phyloP scores from a whole-genome alignment of 2,113 vertebrate genomes.

The Grallaria varia region DNA sequence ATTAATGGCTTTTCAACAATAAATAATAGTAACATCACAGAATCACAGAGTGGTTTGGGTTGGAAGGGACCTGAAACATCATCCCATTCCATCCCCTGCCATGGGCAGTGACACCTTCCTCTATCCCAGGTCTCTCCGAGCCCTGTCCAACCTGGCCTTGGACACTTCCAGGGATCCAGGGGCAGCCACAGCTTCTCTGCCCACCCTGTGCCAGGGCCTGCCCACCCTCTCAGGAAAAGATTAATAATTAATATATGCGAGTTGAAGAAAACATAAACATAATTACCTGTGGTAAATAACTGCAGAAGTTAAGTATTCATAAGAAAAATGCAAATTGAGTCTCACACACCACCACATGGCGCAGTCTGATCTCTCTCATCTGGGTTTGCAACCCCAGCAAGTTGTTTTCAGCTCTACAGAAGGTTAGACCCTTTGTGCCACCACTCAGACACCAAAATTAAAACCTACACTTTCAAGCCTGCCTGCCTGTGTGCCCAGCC shows the following conservation, averaged over 20 bases:
- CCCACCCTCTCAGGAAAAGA: rapidly evolving
- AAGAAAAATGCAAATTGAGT: background rate
- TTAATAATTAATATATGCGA: background rate
- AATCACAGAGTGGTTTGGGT: background rate
- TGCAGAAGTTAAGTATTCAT: background rate
- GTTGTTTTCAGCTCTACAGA: background rate
- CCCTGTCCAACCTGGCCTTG: rapidly evolving
- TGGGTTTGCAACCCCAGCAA: background rate
- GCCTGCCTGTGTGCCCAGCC: background rate
- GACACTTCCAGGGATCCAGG: background rate
- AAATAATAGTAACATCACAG: background rate
- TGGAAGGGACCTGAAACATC: rapidly evolving
- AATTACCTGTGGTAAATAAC: background rate
- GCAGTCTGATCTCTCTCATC: background rate
- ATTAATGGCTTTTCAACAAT: background rate
- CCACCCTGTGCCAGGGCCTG: background rate
- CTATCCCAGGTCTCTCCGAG: background rate
- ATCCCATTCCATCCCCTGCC: background rate
- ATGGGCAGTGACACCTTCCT: background rate
- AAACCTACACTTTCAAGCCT: background rate
- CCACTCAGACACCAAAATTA: background rate
- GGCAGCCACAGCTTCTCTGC: background rate
- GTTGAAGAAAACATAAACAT: background rate
- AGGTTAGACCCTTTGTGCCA: background rate
- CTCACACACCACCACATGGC: background rate